Percentiles rank a stretch among this genome's conserved stretches.
Evolutionary conservation across 2,888 invertebrate genomes (phyloP).

Genomic region (Tupiocoris notatus): DNA sequence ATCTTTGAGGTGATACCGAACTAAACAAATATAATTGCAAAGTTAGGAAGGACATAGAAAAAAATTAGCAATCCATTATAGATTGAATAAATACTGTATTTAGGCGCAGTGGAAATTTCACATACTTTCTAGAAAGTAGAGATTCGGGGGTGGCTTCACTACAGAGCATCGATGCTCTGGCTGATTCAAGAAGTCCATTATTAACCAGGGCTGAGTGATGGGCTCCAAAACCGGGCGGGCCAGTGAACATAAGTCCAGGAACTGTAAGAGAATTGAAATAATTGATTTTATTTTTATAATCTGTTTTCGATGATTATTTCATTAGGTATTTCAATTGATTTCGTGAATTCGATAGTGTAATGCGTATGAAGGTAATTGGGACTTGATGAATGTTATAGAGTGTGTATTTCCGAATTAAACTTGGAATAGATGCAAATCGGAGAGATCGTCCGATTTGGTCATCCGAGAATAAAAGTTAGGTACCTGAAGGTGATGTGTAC

Average conservation of each 20-base stretch:
- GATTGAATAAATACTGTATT: too few relatives aligned
- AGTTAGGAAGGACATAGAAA: neutral
- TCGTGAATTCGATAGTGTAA: too few relatives aligned
- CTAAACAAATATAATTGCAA: too few relatives aligned
- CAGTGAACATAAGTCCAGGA: slow-evolving; percentile 56
- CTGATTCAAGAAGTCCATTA: slow-evolving; percentile 50
- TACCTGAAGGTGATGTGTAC: slow-evolving; percentile 52
- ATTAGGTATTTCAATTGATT: neutral
- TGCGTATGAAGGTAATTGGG: too few relatives aligned
- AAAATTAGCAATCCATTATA: too few relatives aligned
- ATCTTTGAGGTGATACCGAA: slow-evolving; percentile 51
- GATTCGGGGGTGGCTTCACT: slow-evolving; percentile 46
- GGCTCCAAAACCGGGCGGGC: slow-evolving; percentile 51
- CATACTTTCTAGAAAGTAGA: slow-evolving; percentile 46
- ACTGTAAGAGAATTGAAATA: too few relatives aligned
- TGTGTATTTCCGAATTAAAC: too few relatives aligned
- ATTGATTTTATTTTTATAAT: neutral
- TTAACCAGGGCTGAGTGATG: slow-evolving; percentile 50
- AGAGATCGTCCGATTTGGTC: too few relatives aligned
- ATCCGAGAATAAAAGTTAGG: neutral
- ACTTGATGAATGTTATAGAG: too few relatives aligned
- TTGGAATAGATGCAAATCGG: too few relatives aligned
- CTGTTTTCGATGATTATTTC: neutral
- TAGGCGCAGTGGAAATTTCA: too few relatives aligned
- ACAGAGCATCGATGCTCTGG: slow-evolving; percentile 47